Evolutionary conservation across 1,140 invertebrate genomes (phyloP).

Genomic region (Leguminivora glycinivorella): DNA sequence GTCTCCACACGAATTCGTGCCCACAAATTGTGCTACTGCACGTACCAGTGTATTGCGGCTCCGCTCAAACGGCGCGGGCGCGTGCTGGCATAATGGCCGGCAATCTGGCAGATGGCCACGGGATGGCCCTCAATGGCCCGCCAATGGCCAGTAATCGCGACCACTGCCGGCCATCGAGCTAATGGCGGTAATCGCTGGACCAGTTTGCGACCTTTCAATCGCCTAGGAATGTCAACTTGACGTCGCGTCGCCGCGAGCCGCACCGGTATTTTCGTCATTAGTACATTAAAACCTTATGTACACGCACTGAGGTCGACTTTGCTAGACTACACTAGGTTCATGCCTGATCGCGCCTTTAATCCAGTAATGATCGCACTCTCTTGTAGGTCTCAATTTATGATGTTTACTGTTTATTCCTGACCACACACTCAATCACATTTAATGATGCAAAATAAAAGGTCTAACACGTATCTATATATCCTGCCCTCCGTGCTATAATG

Average conservation of each 20-base stretch:
- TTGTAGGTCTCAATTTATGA: constrained; percentile 51
- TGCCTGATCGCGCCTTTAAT: constrained; percentile 38
- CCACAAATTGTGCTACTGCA: constrained; percentile 1
- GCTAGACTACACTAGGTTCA: constrained; percentile 15
- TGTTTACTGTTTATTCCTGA: constrained; percentile 48
- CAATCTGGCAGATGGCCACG: constrained; percentile 57
- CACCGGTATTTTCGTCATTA: constrained; percentile 44
- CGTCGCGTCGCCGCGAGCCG: constrained; percentile 43
- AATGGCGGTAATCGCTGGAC: constrained; percentile 58
- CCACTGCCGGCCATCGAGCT: constrained; percentile 54
- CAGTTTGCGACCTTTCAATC: constrained; percentile 75
- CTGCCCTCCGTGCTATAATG: not conserved
- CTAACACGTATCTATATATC: not conserved
- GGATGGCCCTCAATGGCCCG: constrained; percentile 46
- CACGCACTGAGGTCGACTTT: constrained; percentile 43
- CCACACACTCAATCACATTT: constrained; percentile 16
- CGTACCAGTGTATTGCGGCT: not conserved
- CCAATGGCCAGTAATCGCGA: constrained; percentile 35
- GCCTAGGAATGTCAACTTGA: constrained; percentile 68
- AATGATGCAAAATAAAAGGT: constrained; percentile 7
- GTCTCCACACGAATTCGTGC: not conserved
- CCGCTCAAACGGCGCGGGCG: constrained; percentile 49
- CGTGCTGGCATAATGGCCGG: constrained; percentile 59
- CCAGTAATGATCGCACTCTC: constrained; percentile 53
- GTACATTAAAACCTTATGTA: constrained; percentile 37